These are phyloP conservation scores for Leptinotarsa tumamoca DNA, from an alignment of 2,888 invertebrate species.

Conservation along the genomic window DNA sequence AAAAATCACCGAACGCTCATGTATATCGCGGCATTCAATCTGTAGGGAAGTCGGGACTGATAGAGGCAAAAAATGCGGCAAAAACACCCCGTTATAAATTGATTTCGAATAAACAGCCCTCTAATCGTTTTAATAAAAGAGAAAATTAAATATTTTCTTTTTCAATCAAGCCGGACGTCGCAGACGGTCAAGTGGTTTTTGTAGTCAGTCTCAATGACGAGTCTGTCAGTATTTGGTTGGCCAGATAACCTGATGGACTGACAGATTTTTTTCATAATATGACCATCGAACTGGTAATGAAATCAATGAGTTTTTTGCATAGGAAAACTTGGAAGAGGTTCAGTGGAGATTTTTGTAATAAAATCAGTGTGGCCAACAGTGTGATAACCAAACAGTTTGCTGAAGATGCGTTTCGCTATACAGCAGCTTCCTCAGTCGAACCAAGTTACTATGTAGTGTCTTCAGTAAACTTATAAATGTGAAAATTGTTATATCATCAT, in stretches of 20 bases:
- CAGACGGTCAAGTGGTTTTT: constrained; percentile 43
- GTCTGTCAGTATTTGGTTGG: constrained; percentile 35
- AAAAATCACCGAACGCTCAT: constrained; percentile 45
- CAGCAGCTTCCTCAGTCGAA: too few relatives aligned
- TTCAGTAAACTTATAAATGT: too few relatives aligned
- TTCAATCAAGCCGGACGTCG: constrained; percentile 48
- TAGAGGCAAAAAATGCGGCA: constrained; percentile 49
- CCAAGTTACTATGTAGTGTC: too few relatives aligned
- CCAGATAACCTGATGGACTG: constrained; percentile 33
- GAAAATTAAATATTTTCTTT: constrained; percentile 56
- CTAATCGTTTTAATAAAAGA: constrained; percentile 56
- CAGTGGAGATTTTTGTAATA: neutral
- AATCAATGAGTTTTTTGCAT: neutral
- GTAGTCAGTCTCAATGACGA: constrained; percentile 28
- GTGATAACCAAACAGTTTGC: too few relatives aligned
- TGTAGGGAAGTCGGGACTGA: constrained; percentile 49
- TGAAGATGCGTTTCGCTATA: too few relatives aligned
- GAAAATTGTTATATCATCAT: too few relatives aligned
- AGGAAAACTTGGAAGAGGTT: neutral
- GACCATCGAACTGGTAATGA: neutral
- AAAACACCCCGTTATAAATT: constrained; percentile 51
- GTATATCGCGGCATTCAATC: constrained; percentile 47
- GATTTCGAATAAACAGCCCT: constrained; percentile 54
- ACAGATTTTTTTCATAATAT: constrained; percentile 31
- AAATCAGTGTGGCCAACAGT: too few relatives aligned